Percentiles rank a stretch among this genome's conserved stretches.
Conservation (phyloP, 2,797 vertebrate species). For the Cottoperca gobio region DNA sequence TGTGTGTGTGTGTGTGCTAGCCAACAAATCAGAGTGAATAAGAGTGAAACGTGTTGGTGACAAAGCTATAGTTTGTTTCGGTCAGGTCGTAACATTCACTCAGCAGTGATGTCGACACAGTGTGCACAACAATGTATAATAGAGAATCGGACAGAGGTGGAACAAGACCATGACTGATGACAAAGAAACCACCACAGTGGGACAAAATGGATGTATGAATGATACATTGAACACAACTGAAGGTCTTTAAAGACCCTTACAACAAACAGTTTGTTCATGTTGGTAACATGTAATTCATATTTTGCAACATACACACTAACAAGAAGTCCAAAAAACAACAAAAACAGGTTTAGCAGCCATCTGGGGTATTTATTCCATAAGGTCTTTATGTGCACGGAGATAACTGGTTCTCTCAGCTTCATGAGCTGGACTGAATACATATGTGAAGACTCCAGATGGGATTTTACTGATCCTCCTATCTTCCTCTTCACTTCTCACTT, state of each 20-base stretch:
- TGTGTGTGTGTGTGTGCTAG: conserved; percentile 21
- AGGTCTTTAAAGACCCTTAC: background rate
- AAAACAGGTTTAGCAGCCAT: conserved; percentile 7
- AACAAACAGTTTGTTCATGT: conserved; percentile 3
- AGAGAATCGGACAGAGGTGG: conserved; percentile 27
- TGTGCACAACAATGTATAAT: conserved; percentile 35
- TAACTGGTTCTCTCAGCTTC: conserved; percentile 17
- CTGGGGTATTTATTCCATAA: conserved; percentile 29
- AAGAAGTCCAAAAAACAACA: background rate
- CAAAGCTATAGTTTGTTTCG: conserved; percentile 73
- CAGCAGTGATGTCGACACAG: conserved; percentile 59
- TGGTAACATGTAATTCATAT: background rate
- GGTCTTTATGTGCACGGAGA: conserved; percentile 7
- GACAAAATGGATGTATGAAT: conserved; percentile 8
- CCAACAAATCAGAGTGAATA: conserved; percentile 33
- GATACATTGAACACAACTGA: background rate
- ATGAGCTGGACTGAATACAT: conserved; percentile 32
- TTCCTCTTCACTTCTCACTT: background rate
- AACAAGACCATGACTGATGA: conserved; percentile 15
- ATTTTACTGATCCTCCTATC: conserved; percentile 28
- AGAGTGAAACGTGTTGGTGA: conserved; percentile 48
- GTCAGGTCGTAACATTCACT: conserved; percentile 59
- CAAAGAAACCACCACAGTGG: conserved; percentile 32
- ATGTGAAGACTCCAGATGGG: conserved; percentile 17
- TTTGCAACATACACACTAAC: background rate